Conservation (phyloP, 2,888 invertebrate species). For the Phorcus lineatus region DNA sequence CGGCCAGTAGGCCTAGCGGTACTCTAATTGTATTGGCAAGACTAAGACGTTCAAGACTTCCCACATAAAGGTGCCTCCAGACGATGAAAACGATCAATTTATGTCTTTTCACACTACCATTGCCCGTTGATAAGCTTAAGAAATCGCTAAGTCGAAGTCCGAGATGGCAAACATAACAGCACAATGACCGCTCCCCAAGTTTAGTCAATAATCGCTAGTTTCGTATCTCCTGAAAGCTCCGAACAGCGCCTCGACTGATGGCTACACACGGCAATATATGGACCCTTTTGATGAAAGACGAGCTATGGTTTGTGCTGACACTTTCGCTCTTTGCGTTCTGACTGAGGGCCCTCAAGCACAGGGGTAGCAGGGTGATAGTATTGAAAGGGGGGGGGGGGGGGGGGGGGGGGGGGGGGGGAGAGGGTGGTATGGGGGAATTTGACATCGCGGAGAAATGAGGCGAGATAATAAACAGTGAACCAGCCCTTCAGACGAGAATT, state of each 20-base stretch:
- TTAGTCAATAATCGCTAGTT: constrained; percentile 8
- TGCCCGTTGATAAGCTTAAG: constrained; percentile 17
- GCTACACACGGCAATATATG: neutral
- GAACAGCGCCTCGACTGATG: neutral
- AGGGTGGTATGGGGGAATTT: neutral
- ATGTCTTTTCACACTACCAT: constrained; percentile 14
- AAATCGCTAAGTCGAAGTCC: constrained; percentile 9
- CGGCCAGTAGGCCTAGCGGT: neutral
- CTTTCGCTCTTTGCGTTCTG: neutral
- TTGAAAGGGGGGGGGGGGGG: neutral
- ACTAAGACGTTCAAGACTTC: neutral
- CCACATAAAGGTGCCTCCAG: neutral
- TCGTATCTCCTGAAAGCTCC: neutral
- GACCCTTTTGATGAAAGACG: neutral
- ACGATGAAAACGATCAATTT: constrained; percentile 22
- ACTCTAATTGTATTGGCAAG: constrained; percentile 1
- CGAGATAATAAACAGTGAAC: constrained; percentile 16
- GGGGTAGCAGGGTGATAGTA: neutral
- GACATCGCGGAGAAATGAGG: neutral
- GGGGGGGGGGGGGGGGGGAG: neutral
- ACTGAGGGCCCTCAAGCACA: neutral
- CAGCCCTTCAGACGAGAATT: neutral
- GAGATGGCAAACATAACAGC: constrained; percentile 2
- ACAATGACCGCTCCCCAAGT: constrained; percentile 11
- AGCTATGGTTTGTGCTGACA: neutral